phyloP scores from a whole-genome alignment of 2,888 invertebrate species.

The Thera obeliscata region DNA sequence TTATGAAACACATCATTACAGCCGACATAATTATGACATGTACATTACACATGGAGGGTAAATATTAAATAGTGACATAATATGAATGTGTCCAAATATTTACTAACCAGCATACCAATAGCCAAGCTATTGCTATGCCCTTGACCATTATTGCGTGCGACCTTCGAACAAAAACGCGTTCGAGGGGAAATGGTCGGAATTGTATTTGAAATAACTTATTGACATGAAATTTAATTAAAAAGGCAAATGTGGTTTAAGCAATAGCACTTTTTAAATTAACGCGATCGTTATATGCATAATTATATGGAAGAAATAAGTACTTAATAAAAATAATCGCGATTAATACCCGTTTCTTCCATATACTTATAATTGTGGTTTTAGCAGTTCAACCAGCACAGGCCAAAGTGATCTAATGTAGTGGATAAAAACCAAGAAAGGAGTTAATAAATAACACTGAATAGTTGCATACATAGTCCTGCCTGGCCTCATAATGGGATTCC shows the following conservation, averaged over 20 bases:
- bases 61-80: background rate
- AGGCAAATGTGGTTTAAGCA: background rate
- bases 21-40: too few relatives aligned
- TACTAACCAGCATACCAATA: conserved; percentile 16
- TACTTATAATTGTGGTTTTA: too few relatives aligned
- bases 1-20: too few relatives aligned
- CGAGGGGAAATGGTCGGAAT: conserved; percentile 26
- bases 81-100: conserved; percentile 41
- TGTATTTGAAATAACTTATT: conserved; percentile 4
- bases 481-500: too few relatives aligned
- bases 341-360: too few relatives aligned
- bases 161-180: conserved; percentile 43
- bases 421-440: background rate
- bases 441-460: background rate
- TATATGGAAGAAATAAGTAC: too few relatives aligned
- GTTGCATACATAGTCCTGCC: too few relatives aligned
- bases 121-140: conserved; percentile 36
- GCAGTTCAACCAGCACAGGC: background rate
- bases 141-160: conserved; percentile 45
- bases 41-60: background rate
- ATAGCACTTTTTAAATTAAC: too few relatives aligned
- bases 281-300: too few relatives aligned
- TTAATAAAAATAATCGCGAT: too few relatives aligned
- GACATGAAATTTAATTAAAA: conserved; percentile 4
- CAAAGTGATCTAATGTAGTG: background rate